Percentiles rank a stretch among this genome's conserved stretches.
These are phyloP conservation scores for Cynoglossus semilaevis DNA, from an alignment of 2,113 vertebrate species.

Conservation along the genomic window DNA sequence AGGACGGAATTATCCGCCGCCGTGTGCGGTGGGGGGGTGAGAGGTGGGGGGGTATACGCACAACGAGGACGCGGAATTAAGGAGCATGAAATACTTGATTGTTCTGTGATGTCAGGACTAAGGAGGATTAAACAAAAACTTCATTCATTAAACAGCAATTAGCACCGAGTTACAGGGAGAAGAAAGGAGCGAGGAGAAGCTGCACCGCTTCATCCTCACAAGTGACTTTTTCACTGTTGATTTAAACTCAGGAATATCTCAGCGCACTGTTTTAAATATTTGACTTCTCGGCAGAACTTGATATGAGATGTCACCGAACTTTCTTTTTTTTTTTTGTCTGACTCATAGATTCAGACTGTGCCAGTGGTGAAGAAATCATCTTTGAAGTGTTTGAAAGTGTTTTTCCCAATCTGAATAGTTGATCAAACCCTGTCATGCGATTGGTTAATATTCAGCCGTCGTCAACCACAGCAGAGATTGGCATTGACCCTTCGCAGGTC, in stretches of 20 bases:
- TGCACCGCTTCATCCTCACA: slow-evolving; percentile 3
- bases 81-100: slow-evolving; percentile 17
- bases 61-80: slow-evolving; percentile 22
- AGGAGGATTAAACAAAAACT: slow-evolving; percentile 39
- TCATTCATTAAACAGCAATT: slow-evolving; percentile 57
- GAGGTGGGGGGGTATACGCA: slow-evolving; percentile 3
- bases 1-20: slow-evolving; percentile 23
- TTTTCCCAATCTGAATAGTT: no score
- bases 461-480: no score
- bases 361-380: no score
- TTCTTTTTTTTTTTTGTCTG: no score
- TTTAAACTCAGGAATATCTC: slow-evolving; percentile 7
- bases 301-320: no score
- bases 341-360: no score
- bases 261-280: background rate
- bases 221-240: background rate
- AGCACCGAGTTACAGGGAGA: slow-evolving; percentile 34
- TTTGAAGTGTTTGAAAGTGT: no score
- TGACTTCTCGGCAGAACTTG: background rate
- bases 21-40: slow-evolving; percentile 5
- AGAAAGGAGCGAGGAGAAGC: slow-evolving; percentile 25
- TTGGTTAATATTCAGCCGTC: no score
- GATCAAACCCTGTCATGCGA: no score
- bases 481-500: no score
- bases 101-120: slow-evolving; percentile 29